These are phyloP conservation scores for Chrysotoxum bicinctum DNA, from an alignment of 2,888 invertebrate species.

Conservation along the genomic window DNA sequence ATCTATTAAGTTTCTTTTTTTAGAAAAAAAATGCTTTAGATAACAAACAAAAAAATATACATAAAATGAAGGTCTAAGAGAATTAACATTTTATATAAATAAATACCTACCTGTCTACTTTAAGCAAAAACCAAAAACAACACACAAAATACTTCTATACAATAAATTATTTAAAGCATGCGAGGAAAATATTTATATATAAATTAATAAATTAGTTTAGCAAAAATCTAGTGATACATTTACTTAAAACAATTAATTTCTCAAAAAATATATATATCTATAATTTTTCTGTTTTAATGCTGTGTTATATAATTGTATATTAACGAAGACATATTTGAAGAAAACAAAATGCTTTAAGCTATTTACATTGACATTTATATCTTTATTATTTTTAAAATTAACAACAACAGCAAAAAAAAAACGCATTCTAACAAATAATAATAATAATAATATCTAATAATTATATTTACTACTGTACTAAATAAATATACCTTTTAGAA, in stretches of 20 bases:
- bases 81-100: conserved; percentile 64
- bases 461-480: conserved; percentile 40
- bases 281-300: conserved; percentile 48
- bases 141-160: conserved; percentile 61
- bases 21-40: conserved; percentile 76
- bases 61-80: conserved; percentile 73
- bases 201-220: conserved; percentile 55
- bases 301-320: conserved; percentile 50
- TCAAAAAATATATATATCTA: background rate
- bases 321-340: background rate
- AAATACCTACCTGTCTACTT: conserved; percentile 71
- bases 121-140: conserved; percentile 46
- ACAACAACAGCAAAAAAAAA: conserved; percentile 22
- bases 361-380: conserved; percentile 47
- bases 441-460: conserved; percentile 3
- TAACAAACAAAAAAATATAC: conserved; percentile 76
- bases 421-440: conserved; percentile 14
- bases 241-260: conserved; percentile 41
- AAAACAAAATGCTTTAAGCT: conserved; percentile 51
- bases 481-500: conserved; percentile 28
- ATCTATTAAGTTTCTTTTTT: conserved; percentile 37
- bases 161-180: conserved; percentile 60
- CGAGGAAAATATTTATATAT: conserved; percentile 50
- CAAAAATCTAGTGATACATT: conserved; percentile 63
- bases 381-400: conserved; percentile 33